These are phyloP conservation scores for Pseudococcus jackbeardsleyi DNA, from an alignment of 2,888 invertebrate species.

Conservation along the genomic window DNA sequence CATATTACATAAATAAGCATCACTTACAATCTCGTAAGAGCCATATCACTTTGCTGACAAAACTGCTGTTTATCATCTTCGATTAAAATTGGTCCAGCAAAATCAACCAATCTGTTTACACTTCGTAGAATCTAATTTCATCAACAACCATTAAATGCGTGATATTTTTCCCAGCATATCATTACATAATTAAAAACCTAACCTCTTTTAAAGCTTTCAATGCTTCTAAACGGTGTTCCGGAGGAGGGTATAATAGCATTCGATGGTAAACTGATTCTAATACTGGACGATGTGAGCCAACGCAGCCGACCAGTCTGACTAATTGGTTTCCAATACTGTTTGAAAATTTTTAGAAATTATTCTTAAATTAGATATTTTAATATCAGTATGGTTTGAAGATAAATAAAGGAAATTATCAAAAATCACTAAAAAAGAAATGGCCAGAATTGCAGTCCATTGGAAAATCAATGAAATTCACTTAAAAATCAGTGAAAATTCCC, in stretches of 20 bases:
- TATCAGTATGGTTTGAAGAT: no score
- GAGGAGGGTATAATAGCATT: conserved; percentile 89
- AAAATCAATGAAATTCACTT: no score
- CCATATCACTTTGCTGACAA: conserved; percentile 82
- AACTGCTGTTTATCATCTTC: conserved; percentile 75
- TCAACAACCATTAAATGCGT: background rate
- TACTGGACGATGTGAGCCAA: conserved; percentile 89
- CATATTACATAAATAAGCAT: no score
- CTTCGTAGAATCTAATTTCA: conserved; percentile 76
- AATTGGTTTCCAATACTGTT: conserved; percentile 89
- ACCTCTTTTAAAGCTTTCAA: conserved; percentile 85
- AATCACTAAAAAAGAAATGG: no score
- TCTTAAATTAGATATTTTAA: background rate
- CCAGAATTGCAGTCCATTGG: no score
- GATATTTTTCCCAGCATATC: background rate
- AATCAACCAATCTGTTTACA: conserved; percentile 84
- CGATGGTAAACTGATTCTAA: conserved; percentile 93
- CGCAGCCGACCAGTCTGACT: conserved; percentile 88
- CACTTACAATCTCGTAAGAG: conserved; percentile 82
- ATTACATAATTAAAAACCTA: conserved; percentile 48
- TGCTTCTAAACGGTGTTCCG: conserved; percentile 87
- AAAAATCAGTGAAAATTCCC: no score
- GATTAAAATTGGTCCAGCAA: conserved; percentile 74
- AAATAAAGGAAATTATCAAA: no score
- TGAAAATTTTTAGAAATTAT: background rate